Conservation (phyloP, 2,113 vertebrate genomes). For the Heterochromis multidens region DNA sequence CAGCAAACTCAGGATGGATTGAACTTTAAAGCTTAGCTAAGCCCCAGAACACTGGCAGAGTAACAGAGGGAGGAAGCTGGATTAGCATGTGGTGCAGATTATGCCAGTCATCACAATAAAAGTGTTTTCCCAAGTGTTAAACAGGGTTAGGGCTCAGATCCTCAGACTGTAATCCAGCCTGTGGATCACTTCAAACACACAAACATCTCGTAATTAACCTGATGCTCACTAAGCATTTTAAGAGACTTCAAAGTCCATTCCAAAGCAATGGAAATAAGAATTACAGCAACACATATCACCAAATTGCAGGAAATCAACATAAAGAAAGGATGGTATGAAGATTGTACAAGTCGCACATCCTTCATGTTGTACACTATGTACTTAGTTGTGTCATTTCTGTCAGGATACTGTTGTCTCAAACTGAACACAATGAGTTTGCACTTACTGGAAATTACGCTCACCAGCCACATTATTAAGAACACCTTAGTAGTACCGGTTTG, state of each 20-base stretch:
- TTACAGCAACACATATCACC: background rate
- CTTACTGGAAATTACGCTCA: background rate
- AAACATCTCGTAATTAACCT: background rate
- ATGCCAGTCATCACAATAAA: background rate
- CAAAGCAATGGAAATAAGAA: background rate
- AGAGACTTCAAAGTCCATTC: background rate
- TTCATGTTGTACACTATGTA: background rate
- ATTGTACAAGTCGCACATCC: background rate
- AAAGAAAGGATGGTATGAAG: background rate
- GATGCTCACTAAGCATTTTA: background rate
- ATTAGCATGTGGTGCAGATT: slow-evolving; percentile 1
- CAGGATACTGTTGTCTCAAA: background rate
- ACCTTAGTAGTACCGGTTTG: background rate
- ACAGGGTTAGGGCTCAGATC: background rate
- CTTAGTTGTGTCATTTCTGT: background rate
- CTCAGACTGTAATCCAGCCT: background rate
- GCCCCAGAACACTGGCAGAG: background rate
- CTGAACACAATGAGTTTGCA: background rate
- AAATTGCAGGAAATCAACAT: background rate
- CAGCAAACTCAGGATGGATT: background rate
- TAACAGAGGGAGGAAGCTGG: background rate
- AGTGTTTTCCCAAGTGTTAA: background rate
- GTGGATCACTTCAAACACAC: background rate
- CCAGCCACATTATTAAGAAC: background rate
- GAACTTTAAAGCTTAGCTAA: slow-evolving; percentile 3